These are phyloP conservation scores for Sturnira hondurensis DNA, from an alignment of 2,113 vertebrate species.

Conservation along the genomic window DNA sequence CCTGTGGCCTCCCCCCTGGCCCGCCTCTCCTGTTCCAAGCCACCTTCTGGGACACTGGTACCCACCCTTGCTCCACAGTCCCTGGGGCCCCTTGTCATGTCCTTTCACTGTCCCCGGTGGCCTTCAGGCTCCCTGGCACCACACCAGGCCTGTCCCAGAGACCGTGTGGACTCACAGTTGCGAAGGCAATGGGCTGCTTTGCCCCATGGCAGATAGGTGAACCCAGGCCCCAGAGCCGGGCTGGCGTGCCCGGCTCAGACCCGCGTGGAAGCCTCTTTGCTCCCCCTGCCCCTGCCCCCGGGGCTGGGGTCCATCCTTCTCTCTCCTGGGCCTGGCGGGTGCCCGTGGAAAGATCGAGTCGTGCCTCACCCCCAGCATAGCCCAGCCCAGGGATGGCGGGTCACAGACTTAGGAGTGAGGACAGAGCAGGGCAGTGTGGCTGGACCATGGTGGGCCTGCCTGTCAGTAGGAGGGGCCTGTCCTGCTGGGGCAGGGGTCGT, in stretches of 20 bases:
- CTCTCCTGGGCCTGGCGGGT: background rate
- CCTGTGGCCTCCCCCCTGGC: fast-evolving
- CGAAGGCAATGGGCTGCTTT: background rate
- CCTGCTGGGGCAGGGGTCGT: fast-evolving
- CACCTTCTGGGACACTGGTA: background rate
- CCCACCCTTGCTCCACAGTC: background rate
- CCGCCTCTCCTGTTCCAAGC: fast-evolving
- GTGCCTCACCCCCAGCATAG: fast-evolving
- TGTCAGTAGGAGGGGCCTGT: background rate
- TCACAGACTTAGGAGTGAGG: background rate
- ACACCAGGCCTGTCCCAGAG: background rate
- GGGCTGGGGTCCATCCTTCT: background rate
- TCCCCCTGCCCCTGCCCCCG: fast-evolving
- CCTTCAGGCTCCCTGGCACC: fast-evolving
- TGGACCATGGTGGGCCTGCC: fast-evolving
- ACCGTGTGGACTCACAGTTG: fast-evolving
- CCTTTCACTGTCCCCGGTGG: background rate
- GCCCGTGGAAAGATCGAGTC: background rate
- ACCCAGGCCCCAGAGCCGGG: background rate
- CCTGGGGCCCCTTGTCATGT: background rate
- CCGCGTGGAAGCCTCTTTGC: fast-evolving
- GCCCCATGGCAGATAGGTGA: background rate
- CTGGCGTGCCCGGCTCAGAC: fast-evolving
- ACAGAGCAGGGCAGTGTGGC: background rate
- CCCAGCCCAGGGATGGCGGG: fast-evolving